Conservation (phyloP, 2,113 vertebrate species). For the Boulengerochromis microlepis region DNA sequence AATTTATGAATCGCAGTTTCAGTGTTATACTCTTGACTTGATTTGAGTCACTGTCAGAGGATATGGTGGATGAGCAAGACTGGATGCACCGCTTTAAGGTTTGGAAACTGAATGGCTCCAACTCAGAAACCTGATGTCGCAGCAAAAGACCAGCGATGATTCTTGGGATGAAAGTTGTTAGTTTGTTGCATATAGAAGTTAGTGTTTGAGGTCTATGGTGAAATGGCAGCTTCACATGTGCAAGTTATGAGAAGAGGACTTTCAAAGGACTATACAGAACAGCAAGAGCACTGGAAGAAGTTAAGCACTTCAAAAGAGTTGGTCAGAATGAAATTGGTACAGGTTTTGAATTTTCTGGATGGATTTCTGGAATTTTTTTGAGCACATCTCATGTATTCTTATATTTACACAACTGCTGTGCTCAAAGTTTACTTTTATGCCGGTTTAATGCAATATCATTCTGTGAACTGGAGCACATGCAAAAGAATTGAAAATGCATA, state of each 20-base stretch:
- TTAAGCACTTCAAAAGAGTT: neutral
- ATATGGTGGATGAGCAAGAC: neutral
- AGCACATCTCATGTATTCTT: neutral
- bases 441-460: neutral
- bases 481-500: neutral
- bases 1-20: neutral
- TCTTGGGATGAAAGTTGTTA: neutral
- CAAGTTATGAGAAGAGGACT: neutral
- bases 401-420: neutral
- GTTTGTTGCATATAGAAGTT: neutral
- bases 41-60: constrained; percentile 24
- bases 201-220: neutral
- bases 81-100: neutral
- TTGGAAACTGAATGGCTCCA: neutral
- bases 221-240: neutral
- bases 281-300: neutral
- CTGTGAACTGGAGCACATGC: neutral
- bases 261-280: neutral
- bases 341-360: neutral
- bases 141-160: neutral
- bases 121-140: neutral
- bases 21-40: neutral
- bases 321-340: neutral
- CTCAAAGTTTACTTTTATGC: neutral
- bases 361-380: neutral